Percentiles rank a stretch among this genome's conserved stretches.
phyloP scores from a whole-genome alignment of 2,888 invertebrate genomes.

The Malthinus flaveolus region DNA sequence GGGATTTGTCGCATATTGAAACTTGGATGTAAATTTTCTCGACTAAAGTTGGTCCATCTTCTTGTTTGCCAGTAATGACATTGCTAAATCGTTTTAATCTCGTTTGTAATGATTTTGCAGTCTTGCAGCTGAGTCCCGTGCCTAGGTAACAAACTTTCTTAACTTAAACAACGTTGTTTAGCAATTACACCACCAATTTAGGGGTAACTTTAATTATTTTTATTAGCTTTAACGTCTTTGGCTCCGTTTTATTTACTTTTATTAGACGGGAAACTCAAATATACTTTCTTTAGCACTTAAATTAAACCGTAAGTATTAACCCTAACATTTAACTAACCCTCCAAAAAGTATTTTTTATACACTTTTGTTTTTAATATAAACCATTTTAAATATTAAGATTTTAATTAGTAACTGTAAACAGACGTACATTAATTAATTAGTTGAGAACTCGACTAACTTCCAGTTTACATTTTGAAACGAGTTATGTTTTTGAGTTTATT shows the following conservation, averaged over 20 bases:
- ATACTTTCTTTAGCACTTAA: slow-evolving; percentile 9
- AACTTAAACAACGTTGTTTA: slow-evolving; percentile 27
- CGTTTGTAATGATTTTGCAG: slow-evolving; percentile 31
- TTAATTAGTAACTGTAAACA: too few relatives aligned
- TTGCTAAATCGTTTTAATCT: slow-evolving; percentile 33
- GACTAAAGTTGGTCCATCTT: slow-evolving; percentile 26
- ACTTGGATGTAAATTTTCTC: slow-evolving; percentile 12
- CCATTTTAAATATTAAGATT: too few relatives aligned
- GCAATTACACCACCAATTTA: slow-evolving; percentile 28
- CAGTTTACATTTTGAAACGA: too few relatives aligned
- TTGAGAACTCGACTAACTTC: too few relatives aligned
- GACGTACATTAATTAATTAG: too few relatives aligned
- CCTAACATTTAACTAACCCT: background rate
- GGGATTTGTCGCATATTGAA: background rate
- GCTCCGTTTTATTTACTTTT: slow-evolving; percentile 22
- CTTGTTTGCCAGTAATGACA: slow-evolving; percentile 26
- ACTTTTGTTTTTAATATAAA: too few relatives aligned
- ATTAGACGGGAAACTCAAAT: slow-evolving; percentile 10
- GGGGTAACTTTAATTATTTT: slow-evolving; percentile 28
- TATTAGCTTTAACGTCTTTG: slow-evolving; percentile 27
- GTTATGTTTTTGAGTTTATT: too few relatives aligned
- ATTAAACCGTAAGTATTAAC: slow-evolving; percentile 15
- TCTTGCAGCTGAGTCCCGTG: slow-evolving; percentile 31
- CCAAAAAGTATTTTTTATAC: background rate
- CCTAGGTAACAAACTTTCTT: slow-evolving; percentile 27